Evolutionary conservation across 2,888 invertebrate genomes (phyloP).

Genomic region (Teleogryllus oceanicus): DNA sequence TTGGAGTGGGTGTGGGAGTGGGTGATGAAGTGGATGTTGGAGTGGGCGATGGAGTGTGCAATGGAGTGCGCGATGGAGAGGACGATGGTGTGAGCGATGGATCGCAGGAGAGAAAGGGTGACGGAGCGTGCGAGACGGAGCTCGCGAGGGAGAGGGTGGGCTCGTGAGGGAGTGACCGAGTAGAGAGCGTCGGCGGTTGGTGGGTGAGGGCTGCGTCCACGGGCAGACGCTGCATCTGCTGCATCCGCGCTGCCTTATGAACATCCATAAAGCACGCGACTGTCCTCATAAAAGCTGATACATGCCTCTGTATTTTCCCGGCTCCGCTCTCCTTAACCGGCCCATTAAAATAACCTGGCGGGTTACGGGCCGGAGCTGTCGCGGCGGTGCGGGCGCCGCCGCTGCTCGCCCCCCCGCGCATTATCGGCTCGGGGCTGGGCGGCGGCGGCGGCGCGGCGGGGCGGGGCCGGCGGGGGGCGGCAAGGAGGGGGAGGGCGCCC

Average conservation of each 20-base stretch:
- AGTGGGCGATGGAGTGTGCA: conserved; percentile 29
- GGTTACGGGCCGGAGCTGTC: conserved; percentile 26
- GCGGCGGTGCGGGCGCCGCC: neutral
- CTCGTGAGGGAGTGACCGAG: neutral
- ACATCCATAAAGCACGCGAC: conserved; percentile 33
- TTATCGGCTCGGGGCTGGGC: too few species aligned
- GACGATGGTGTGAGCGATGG: neutral
- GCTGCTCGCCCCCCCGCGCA: too few species aligned
- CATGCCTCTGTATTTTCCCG: conserved; percentile 33
- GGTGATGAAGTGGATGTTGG: conserved; percentile 28
- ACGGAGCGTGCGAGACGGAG: neutral
- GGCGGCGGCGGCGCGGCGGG: too few species aligned
- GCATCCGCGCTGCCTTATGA: conserved; percentile 28
- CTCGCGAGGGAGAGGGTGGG: neutral
- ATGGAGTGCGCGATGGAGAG: neutral
- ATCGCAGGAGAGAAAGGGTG: neutral
- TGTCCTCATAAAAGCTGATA: conserved; percentile 36
- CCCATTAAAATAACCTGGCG: conserved; percentile 35
- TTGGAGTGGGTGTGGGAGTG: neutral
- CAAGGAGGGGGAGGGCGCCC: too few species aligned
- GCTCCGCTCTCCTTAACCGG: conserved; percentile 30
- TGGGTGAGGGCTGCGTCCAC: neutral
- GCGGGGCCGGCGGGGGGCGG: too few species aligned
- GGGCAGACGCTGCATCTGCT: neutral
- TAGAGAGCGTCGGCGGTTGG: neutral